Percentiles rank a stretch among this genome's conserved stretches.
These are phyloP conservation scores for Crypturellus undulatus DNA, from an alignment of 2,113 vertebrate species.

Conservation along the genomic window DNA sequence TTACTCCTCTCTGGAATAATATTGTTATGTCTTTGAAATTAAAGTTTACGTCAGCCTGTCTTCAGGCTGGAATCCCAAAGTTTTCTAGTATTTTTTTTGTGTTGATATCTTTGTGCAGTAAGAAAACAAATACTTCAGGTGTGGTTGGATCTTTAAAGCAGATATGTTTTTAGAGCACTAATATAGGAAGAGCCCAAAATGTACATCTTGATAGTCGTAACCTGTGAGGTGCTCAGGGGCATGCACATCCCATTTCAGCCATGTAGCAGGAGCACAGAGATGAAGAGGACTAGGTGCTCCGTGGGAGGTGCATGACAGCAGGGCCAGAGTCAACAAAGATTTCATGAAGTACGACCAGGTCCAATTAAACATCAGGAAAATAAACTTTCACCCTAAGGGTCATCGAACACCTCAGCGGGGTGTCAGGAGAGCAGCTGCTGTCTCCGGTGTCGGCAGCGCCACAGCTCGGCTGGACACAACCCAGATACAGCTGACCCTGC, in stretches of 20 bases:
- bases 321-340: not conserved
- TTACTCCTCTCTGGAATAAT: not conserved
- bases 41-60: not conserved
- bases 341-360: not conserved
- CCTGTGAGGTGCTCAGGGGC: too few species aligned
- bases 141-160: not conserved
- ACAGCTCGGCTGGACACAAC: not conserved
- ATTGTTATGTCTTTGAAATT: not conserved
- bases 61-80: not conserved
- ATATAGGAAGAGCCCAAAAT: not conserved
- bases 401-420: not conserved
- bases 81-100: not conserved
- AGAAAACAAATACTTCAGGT: not conserved
- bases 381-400: not conserved
- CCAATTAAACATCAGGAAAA: not conserved
- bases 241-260: not conserved
- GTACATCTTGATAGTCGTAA: not conserved
- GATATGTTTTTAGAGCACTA: not conserved
- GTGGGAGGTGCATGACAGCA: not conserved
- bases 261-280: accelerated
- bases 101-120: not conserved
- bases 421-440: not conserved
- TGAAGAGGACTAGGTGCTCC: not conserved
- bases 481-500: not conserved
- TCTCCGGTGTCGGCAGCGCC: not conserved